Base-by-base conservation (phyloP, 2,797 vertebrate genomes). In the Chloroceryle inda region DNA sequence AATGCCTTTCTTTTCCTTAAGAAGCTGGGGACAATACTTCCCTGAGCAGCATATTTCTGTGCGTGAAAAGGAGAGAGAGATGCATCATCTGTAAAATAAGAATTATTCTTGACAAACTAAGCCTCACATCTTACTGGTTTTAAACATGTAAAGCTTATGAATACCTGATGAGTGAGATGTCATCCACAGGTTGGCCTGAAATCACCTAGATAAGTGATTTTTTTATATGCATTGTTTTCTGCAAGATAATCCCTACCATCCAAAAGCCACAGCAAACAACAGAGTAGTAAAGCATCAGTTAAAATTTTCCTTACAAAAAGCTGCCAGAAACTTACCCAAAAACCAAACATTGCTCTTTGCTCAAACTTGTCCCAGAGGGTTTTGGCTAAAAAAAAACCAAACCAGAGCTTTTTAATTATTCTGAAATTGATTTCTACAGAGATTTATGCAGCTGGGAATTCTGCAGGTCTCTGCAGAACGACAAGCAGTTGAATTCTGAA, bases 371-470 rank as follows among this genome's bases (percentile, higher is more conserved):
- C 92, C 68, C 89, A 53, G 29, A 35, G 78, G 85, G 7, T 7
- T 40, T 72, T 71, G 16, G 27, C 33, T 95, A 83, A 88, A 89
- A 92, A 88, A 37, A 94, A 35, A 35, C n/a, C n/a, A 35, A 35
- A 35, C 47, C 68, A 95, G 88, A 53, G 53, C 49, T 77, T 59
- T 77, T 85, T 83, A 92, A 94, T 95, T 82, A 92, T 92, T 88
- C 82, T 83, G 69, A 74, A 91, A 94, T 83, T 62, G 76, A 92
- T 94, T 94, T 89, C 85, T 67, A 68, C 68, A 56, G 38, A 92
- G 74, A 85, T 76, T 82, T 85, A 82, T 89, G 53, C 72, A 87
- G 40, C 53, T 90, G 76, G 85, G 88, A 93, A 66, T 94, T 91
- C 53, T 83, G 53, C 66, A 74, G 62, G 17, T 66, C 73, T 95